Base-by-base conservation (phyloP, 2,888 invertebrate genomes). In the Drosophila longiperda region DNA sequence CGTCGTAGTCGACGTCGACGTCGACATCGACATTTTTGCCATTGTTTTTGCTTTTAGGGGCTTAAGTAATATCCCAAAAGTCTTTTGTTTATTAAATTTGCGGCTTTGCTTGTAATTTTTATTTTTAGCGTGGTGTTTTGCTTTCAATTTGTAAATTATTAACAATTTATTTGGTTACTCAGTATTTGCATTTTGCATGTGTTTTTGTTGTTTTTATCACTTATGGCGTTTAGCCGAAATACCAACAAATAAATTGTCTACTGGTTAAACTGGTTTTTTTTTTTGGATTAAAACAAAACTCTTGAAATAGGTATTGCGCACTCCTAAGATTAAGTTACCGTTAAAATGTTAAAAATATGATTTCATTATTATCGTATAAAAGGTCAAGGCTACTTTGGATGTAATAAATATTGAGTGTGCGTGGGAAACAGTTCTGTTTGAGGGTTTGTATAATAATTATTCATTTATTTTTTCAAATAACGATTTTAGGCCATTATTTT, bases 111-210 rank as follows among this genome's bases (percentile, higher is more conserved):
- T 75, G 78, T 77, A 83, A 89, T 76, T 58, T 64, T 69, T 42
- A 60, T 55, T 58, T 67, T 80, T 61, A 49, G 73, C 59, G 60
- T 64, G 49, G 55, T 65, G 49, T 74, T 72, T 60, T 58, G 66
- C 66, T 69, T 64, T 57, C 62, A 70, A 82, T 88, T 87, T 88
- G 83, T 78, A 78, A 86, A 82, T 89, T 86, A 77, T 89, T 85
- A 72, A 71, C 88, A 88, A 81, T 78, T 88, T 81, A 76, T 86
- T 80, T 82, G 72, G 54, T 61, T 75, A 58, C 66, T 73, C 66
- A 82, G 87, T 79, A 65, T 87, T 74, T 89, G 89, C 87, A 90
- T 86, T 86, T 89, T 88, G 66, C 57, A 80, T 52, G 57, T 42
- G 17, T 33, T 48, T 12, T 23, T 48, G 2, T 12, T 48, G 17